Percentiles rank a stretch among this genome's conserved stretches.
These are phyloP conservation scores for Nothoprocta pentlandii DNA, from an alignment of 2,113 vertebrate species.

Conservation along the genomic window DNA sequence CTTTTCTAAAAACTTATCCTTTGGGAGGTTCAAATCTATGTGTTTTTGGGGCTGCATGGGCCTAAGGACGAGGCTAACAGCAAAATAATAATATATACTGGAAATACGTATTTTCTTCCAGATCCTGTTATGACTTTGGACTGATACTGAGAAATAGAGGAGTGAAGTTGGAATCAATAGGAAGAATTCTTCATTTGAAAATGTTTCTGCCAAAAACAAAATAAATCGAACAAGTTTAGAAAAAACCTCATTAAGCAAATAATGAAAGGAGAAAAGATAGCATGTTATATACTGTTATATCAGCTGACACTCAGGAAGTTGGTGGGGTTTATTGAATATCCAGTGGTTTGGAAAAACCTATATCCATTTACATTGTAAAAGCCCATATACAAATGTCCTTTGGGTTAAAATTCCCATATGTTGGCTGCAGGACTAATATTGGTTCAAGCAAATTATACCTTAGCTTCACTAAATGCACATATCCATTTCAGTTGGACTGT, in stretches of 20 bases:
- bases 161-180: not conserved
- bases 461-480: slow-evolving; percentile 71
- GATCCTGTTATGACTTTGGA: not conserved
- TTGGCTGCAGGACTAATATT: slow-evolving; percentile 71
- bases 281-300: slow-evolving; percentile 35
- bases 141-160: not conserved
- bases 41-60: not conserved
- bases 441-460: slow-evolving; percentile 76
- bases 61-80: not conserved
- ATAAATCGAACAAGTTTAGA: not conserved
- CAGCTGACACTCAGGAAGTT: slow-evolving; percentile 60
- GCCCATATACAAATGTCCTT: slow-evolving; percentile 67
- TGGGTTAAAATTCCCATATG: slow-evolving; percentile 73
- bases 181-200: slow-evolving; percentile 25
- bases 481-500: slow-evolving; percentile 76
- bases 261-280: not conserved
- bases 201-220: not conserved
- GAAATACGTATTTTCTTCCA: not conserved
- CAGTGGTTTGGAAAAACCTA: slow-evolving; percentile 50
- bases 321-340: slow-evolving; percentile 57
- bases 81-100: not conserved
- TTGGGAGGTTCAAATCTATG: not conserved
- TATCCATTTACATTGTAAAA: slow-evolving; percentile 73
- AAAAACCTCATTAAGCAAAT: not conserved
- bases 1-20: not conserved